A percentile compares a stretch with the other conserved stretches of the same genome.
phyloP scores from a whole-genome alignment of 2,888 invertebrate species.

The Malthinus flaveolus region DNA sequence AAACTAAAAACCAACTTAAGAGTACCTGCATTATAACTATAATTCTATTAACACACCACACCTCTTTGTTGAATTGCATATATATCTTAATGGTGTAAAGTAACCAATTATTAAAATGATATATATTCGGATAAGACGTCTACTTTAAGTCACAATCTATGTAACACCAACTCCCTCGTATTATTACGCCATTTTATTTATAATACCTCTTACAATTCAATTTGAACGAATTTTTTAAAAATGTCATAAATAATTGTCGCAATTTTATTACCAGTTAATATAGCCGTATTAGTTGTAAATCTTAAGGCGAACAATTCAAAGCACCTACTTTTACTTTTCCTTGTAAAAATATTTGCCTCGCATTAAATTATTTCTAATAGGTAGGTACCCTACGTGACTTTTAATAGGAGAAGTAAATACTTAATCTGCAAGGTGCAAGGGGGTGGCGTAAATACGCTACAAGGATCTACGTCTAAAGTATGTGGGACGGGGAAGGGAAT shows the following conservation, averaged over 20 bases:
- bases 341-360: conserved; percentile 51
- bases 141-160: background rate
- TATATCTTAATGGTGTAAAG: conserved; percentile 34
- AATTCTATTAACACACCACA: conserved; percentile 38
- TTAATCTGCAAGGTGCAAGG: no score
- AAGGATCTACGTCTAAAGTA: no score
- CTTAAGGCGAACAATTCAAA: conserved; percentile 41
- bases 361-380: conserved; percentile 26
- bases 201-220: background rate
- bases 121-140: conserved; percentile 9
- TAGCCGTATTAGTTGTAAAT: conserved; percentile 42
- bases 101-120: conserved; percentile 24
- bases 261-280: conserved; percentile 13
- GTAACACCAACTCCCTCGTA: no score
- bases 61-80: conserved; percentile 34
- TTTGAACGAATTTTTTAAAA: background rate
- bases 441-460: no score
- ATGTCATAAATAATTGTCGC: conserved; percentile 3
- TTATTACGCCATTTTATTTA: background rate
- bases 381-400: no score
- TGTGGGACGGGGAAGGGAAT: no score
- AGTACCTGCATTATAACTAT: conserved; percentile 27
- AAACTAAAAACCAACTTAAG: conserved; percentile 26
- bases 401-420: no score
- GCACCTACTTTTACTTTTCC: conserved; percentile 54